Conservation (phyloP, 2,888 invertebrate genomes). For the Pantelozetes paolii region DNA sequence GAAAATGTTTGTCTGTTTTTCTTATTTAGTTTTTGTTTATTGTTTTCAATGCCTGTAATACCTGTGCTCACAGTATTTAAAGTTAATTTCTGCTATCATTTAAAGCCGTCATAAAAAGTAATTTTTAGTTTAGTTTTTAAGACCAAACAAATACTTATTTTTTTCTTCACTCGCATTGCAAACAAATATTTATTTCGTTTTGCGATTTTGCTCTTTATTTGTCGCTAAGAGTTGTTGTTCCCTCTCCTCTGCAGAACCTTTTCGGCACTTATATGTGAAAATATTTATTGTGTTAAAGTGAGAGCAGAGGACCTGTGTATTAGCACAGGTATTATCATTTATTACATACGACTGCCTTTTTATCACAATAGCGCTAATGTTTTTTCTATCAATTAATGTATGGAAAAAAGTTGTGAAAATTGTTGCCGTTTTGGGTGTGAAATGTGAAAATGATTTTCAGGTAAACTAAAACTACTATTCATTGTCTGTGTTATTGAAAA, state of each 20-base stretch:
- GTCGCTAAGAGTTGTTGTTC: neutral
- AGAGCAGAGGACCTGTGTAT: neutral
- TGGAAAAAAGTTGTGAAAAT: slow-evolving; percentile 10
- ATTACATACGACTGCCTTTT: neutral
- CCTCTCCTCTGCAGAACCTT: slow-evolving; percentile 16
- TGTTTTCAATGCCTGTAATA: neutral
- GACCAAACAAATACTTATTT: neutral
- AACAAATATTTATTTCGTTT: slow-evolving; percentile 26
- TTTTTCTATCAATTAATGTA: slow-evolving; percentile 29
- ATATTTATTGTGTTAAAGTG: neutral
- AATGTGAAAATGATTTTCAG: neutral
- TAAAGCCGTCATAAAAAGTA: neutral
- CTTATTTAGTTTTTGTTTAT: slow-evolving; percentile 1
- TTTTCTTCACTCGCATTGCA: neutral
- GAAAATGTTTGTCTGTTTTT: neutral
- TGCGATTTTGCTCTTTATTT: slow-evolving; percentile 2
- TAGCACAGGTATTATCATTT: slow-evolving; percentile 24
- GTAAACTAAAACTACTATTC: neutral
- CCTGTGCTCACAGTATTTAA: neutral
- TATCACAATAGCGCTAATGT: slow-evolving; percentile 29
- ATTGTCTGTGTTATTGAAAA: slow-evolving; percentile 3
- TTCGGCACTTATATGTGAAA: slow-evolving; percentile 24
- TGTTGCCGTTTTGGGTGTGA: slow-evolving; percentile 33
- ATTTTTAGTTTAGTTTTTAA: neutral
- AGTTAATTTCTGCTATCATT: neutral